Conservation (phyloP, 2,113 vertebrate species). For the Pangasianodon gigas region DNA sequence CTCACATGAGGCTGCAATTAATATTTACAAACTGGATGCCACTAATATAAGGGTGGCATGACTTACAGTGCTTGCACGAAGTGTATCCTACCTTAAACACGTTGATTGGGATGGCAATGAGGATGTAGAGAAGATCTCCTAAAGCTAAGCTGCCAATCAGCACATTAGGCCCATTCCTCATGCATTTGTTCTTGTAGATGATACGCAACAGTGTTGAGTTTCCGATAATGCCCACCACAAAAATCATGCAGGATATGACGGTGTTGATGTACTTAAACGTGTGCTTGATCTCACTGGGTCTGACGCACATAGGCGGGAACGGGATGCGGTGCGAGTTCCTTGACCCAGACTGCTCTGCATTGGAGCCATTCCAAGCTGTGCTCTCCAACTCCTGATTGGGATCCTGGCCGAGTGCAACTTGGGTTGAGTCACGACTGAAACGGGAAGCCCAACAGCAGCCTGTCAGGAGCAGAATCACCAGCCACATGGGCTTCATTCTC, state of each 20-base stretch:
- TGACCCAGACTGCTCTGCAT: conserved; percentile 16
- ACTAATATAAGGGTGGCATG: background rate
- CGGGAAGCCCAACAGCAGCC: conserved; percentile 56
- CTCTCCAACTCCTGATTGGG: conserved; percentile 14
- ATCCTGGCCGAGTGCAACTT: conserved; percentile 3
- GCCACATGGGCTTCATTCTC: conserved; percentile 64
- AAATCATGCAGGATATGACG: conserved; percentile 85
- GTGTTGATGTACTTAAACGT: conserved; percentile 89
- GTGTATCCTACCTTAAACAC: conserved; percentile 77
- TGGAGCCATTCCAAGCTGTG: conserved; percentile 53
- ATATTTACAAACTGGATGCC: background rate
- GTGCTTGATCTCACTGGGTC: conserved; percentile 78
- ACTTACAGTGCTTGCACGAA: background rate
- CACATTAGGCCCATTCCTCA: conserved; percentile 89
- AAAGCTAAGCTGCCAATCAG: conserved; percentile 88
- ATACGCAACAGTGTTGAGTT: conserved; percentile 88
- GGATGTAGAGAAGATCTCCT: conserved; percentile 88
- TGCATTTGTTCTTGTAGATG: conserved; percentile 93
- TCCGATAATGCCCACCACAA: conserved; percentile 85
- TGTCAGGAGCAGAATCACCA: conserved; percentile 64
- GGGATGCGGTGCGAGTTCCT: conserved; percentile 50
- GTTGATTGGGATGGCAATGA: conserved; percentile 86
- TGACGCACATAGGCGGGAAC: conserved; percentile 75
- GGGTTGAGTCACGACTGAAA: conserved; percentile 61
- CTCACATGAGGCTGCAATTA: background rate